A percentile compares a stretch with the other conserved stretches of the same genome.
Conservation (phyloP, 2,113 vertebrate genomes). For the Coryphaenoides rupestris region DNA sequence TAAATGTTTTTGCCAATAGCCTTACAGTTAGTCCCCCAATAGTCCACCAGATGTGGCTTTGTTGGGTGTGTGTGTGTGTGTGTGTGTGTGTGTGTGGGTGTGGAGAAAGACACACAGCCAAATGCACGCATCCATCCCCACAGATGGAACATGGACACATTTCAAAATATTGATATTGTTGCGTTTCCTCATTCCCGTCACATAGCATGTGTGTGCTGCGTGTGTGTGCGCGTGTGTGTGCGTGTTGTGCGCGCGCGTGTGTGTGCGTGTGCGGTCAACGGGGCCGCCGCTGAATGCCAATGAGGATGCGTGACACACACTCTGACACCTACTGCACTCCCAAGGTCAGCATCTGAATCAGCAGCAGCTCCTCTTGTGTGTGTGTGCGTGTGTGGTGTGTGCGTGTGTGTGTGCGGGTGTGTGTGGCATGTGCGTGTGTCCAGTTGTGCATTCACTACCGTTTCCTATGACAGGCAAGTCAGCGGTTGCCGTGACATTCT, state of each 20-base stretch:
- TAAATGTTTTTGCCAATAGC: no score
- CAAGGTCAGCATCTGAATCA: slow-evolving; percentile 63
- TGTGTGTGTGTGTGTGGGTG: no score
- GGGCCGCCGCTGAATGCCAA: slow-evolving; percentile 53
- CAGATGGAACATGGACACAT: slow-evolving; percentile 28
- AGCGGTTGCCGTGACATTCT: no score
- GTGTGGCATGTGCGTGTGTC: slow-evolving; percentile 27
- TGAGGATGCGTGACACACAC: slow-evolving; percentile 47
- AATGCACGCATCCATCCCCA: slow-evolving; percentile 5
- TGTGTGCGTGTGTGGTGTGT: no score
- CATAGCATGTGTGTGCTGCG: slow-evolving; percentile 59
- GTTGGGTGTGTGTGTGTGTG: no score
- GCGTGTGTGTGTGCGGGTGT: no score
- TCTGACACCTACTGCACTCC: slow-evolving; percentile 56
- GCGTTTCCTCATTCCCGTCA: slow-evolving; percentile 58
- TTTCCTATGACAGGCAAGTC: no score
- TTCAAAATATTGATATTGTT: slow-evolving; percentile 60
- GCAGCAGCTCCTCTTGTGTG: slow-evolving; percentile 5
- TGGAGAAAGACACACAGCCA: slow-evolving; percentile 36
- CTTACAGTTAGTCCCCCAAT: no score
- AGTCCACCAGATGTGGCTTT: no score
- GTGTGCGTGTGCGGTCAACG: slow-evolving; percentile 80
- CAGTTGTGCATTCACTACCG: slow-evolving; percentile 28
- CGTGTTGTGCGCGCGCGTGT: no score
- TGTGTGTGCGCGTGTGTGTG: no score